These are phyloP conservation scores for Oreochromis mossambicus DNA, from an alignment of 2,797 vertebrate genomes.

Conservation along the genomic window DNA sequence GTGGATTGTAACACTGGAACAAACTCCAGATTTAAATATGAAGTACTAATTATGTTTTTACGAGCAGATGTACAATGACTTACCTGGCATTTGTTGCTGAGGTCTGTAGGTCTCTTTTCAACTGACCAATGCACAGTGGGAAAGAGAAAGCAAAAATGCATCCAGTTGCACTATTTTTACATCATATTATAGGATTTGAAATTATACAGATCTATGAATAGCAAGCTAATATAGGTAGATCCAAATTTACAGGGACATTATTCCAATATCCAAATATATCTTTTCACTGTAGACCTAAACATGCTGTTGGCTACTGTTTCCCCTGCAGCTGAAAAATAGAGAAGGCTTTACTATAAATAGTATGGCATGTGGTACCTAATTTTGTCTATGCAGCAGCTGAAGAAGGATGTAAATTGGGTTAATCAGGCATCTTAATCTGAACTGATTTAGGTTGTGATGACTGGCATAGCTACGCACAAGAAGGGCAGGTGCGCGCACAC, in stretches of 20 bases:
- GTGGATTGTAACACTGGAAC: constrained; percentile 31
- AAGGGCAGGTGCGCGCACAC: background rate
- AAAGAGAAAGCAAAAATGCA: background rate
- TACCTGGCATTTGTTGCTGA: constrained; percentile 39
- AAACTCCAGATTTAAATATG: background rate
- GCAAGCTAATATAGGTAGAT: background rate
- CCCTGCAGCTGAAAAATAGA: background rate
- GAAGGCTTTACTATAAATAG: background rate
- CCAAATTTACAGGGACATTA: background rate
- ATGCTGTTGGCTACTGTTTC: background rate
- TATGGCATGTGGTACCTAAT: background rate
- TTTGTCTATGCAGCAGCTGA: background rate
- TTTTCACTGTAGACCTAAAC: background rate
- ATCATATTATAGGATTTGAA: background rate
- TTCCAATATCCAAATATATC: background rate
- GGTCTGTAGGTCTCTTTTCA: background rate
- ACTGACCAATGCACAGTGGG: background rate
- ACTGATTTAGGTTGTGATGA: constrained; percentile 11
- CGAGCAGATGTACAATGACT: background rate
- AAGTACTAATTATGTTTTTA: background rate
- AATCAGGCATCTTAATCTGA: constrained; percentile 26
- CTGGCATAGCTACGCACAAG: background rate
- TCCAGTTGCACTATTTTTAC: background rate
- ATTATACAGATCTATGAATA: background rate
- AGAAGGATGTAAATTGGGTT: constrained; percentile 27